Percentiles rank a stretch among this genome's conserved stretches.
Evolutionary conservation across 2,797 vertebrate genomes (phyloP).

Genomic region (Microtus obscurus): DNA sequence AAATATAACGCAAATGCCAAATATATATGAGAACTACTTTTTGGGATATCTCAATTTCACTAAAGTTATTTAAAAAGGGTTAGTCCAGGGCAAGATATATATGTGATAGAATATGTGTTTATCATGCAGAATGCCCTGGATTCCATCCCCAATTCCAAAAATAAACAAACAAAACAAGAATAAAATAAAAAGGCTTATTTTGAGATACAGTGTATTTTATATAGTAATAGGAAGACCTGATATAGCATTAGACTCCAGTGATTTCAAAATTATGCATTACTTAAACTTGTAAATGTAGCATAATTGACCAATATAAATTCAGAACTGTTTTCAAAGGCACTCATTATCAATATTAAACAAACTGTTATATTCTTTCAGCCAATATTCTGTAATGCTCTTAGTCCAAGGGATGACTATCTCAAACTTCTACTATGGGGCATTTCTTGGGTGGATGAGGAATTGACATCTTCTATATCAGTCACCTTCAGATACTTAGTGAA

Average conservation of each 20-base stretch:
- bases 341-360: conserved; percentile 12
- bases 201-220: conserved; percentile 1
- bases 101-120: not conserved
- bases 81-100: not conserved
- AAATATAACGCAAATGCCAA: conserved; percentile 9
- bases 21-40: conserved; percentile 41
- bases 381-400: conserved; percentile 49
- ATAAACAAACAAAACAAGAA: not conserved
- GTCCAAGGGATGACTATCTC: conserved; percentile 29
- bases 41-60: not conserved
- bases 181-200: not conserved
- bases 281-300: conserved; percentile 48
- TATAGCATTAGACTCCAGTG: conserved; percentile 27
- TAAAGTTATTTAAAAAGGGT: conserved; percentile 44
- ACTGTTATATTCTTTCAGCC: conserved; percentile 45
- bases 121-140: not conserved
- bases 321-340: conserved; percentile 43
- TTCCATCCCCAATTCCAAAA: not conserved
- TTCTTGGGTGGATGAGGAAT: not conserved
- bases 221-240: not conserved
- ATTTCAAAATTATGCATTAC: conserved; percentile 32
- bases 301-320: conserved; percentile 24
- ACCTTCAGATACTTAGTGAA: conserved; percentile 39
- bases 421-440: not conserved
- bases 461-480: conserved; percentile 26